Evolutionary conservation across 2,113 vertebrate genomes (phyloP), one percentile per base, ranked within the genome.

Genomic region (Archilochus colubris): DNA sequence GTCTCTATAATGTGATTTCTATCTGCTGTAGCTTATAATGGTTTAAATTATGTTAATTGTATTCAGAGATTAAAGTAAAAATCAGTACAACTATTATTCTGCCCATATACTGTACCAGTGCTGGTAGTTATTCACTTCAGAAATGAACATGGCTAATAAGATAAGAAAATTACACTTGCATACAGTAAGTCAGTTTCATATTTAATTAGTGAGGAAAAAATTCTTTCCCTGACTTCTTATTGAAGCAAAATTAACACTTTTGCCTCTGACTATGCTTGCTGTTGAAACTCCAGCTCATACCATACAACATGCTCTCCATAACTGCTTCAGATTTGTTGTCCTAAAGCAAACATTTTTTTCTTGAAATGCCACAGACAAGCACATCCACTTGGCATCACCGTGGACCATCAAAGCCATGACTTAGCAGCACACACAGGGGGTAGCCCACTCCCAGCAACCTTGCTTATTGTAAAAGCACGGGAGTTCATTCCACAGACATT

Each of bases 21-120:
- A 97, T 97, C 96, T 97, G 77, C 94, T 97, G 91, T 93, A 95
- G 88, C 88, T 97, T 97, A 97, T 97, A 98, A 98, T 96, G 94
- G 90, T 86, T 96, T 96, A 93, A 98, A 98, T 97, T 97, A 98
- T 98, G 97, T 78, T 98, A 98, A 98, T 97, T 97, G 95, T 96
- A 98, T 98, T 97, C 97, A 95, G 73, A 96, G 93, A 93, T 96
- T 97, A 91, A 97, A 97, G 95, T 97, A 97, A 98, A 96, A 97
- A 97, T 94, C 94, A 96, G 96, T 95, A 89, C 43, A 14, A 96
- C 97, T 97, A 97, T 97, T 97, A 97, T 97, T 97, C 96, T 97
- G 83, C 90, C 89, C 88, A 76, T 96, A 96, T 93, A 94, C 87
- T 97, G 81, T 95, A 94, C 91, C 74, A 93, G 85, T 93, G 79